phyloP scores from a whole-genome alignment of 1,140 invertebrate species.

The Holotrichia oblita region DNA sequence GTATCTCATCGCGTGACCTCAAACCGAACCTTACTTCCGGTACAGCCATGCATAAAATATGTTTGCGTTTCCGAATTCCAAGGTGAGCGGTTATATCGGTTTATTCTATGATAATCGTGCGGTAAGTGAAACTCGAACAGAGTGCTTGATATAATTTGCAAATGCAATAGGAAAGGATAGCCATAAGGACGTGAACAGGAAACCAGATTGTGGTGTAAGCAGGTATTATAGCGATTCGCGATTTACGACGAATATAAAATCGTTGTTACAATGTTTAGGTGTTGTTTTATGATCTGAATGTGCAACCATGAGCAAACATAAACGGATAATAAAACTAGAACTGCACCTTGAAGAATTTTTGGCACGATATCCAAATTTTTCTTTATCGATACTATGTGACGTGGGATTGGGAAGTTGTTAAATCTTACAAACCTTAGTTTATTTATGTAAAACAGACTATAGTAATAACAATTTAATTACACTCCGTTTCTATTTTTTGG shows the following conservation, averaged over 20 bases:
- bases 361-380: too few relatives aligned
- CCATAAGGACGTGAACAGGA: slow-evolving; percentile 3
- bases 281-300: not conserved
- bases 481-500: too few relatives aligned
- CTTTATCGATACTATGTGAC: too few relatives aligned
- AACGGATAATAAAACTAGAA: too few relatives aligned
- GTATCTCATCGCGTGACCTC: not conserved
- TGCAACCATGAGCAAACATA: not conserved
- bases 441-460: too few relatives aligned
- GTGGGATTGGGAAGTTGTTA: too few relatives aligned
- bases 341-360: too few relatives aligned
- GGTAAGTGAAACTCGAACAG: not conserved
- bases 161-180: not conserved
- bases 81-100: not conserved
- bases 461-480: too few relatives aligned
- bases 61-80: not conserved
- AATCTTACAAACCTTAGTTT: too few relatives aligned
- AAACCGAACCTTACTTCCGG: slow-evolving; percentile 10
- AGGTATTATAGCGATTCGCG: not conserved
- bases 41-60: not conserved
- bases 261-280: not conserved
- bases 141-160: not conserved
- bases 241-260: not conserved
- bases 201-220: not conserved
- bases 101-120: slow-evolving; percentile 12